Base-by-base conservation (phyloP, 2,113 vertebrate species). In the Marcusenius ussheri region DNA sequence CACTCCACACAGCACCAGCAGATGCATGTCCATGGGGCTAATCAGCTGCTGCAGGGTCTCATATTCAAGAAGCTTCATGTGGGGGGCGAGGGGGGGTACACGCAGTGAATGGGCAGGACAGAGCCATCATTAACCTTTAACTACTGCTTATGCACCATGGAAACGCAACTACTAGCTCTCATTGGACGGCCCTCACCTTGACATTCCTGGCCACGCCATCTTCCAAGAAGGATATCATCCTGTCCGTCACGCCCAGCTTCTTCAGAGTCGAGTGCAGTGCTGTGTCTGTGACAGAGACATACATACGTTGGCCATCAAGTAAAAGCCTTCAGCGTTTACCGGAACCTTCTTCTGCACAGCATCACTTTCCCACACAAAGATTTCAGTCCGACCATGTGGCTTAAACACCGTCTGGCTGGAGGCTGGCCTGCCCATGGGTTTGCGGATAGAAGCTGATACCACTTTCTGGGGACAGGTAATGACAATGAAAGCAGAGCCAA, bases 201-300 rank as follows among this genome's bases (percentile, higher is more conserved):
- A 96, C 96, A 93, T 95, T 95, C 91, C 93, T 95, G 80, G 95
- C 93, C 77, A 98, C 93, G 89, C 95, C 96, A 74, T 96, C 95
- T 89, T 89, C 91, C 92, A 99, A 95, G 92, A 97, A 95, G 91
- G 94, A 92, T 90, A 97, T 51, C 87, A 97, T 94, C 93, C 95
- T 97, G 90, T 98, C 98, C 91, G 94, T 92, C 88, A 97, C 91
- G 90, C 95, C 95, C 49, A 97, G 92, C 47, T 94, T 97, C 95
- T 98, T 98, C 93, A 99, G 93, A 86, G 95, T 93, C 0, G 92
- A 90, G 91, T 99, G 98, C 96, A 97, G 96, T 93, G 96, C 95
- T 89, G 94, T 94, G 94, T 98, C 98, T 99, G 27, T 11, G 90
- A 53, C 13, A 87, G 88, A 89, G 92, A 91, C 85, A 58, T 46